A percentile compares a stretch with the other conserved stretches of the same genome.
These are phyloP conservation scores for Drosophila pachea DNA, from an alignment of 1,140 invertebrate species.

Conservation along the genomic window DNA sequence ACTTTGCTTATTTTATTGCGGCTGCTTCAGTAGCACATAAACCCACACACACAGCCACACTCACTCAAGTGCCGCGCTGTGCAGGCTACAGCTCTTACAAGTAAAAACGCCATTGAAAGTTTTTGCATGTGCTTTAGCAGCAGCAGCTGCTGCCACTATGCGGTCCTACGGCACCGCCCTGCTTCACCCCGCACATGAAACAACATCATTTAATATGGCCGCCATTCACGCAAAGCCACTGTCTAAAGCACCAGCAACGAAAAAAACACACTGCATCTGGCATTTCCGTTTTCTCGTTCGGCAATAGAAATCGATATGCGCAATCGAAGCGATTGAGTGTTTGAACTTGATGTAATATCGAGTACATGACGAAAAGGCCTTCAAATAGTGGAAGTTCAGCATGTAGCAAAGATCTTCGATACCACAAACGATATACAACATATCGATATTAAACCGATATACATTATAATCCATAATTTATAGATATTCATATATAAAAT, in stretches of 20 bases:
- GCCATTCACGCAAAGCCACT: constrained; percentile 41
- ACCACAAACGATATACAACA: too few species aligned
- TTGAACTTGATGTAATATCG: constrained; percentile 10
- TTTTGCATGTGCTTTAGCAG: constrained; percentile 45
- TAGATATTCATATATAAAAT: not conserved
- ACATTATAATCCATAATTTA: not conserved
- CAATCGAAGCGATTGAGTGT: constrained; percentile 25
- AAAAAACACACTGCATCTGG: constrained; percentile 13
- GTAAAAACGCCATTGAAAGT: constrained; percentile 64
- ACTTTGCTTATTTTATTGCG: constrained; percentile 58
- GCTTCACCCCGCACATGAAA: not conserved
- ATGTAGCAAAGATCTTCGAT: too few species aligned
- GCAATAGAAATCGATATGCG: constrained; percentile 60
- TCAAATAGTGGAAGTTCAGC: constrained; percentile 1
- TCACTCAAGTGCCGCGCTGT: constrained; percentile 47
- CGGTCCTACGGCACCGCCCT: not conserved
- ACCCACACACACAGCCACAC: constrained; percentile 6
- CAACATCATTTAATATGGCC: constrained; percentile 59
- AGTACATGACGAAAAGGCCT: not conserved
- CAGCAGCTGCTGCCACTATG: constrained; percentile 4
- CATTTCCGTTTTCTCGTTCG: constrained; percentile 42
- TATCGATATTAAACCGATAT: not conserved
- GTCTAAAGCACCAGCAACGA: constrained; percentile 13
- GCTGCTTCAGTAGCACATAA: constrained; percentile 38
- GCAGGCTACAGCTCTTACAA: constrained; percentile 26